Conservation (phyloP, 1,140 invertebrate genomes). For the Paralvinella palmiformis region DNA sequence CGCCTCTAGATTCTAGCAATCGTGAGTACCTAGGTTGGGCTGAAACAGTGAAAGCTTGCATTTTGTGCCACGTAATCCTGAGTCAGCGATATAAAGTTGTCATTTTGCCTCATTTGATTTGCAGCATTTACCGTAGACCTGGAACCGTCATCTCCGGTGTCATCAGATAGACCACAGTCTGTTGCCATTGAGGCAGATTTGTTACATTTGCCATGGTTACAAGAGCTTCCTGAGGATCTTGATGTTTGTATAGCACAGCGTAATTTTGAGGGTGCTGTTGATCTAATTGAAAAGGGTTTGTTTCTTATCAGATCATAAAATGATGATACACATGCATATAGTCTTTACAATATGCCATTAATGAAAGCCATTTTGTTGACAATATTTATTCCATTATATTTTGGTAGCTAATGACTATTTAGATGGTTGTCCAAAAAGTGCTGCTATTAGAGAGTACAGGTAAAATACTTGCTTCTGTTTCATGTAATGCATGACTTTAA, state of each 20-base stretch:
- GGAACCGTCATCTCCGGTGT: constrained; percentile 24
- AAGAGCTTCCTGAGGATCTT: constrained; percentile 87
- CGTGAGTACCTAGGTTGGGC: constrained; percentile 7
- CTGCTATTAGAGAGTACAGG: constrained; percentile 45
- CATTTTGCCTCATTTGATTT: background rate
- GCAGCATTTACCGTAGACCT: constrained; percentile 25
- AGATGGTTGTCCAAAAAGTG: constrained; percentile 38
- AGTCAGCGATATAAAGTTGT: no score
- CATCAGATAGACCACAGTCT: constrained; percentile 21
- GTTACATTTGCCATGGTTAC: constrained; percentile 72
- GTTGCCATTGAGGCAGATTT: constrained; percentile 22
- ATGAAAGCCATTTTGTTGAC: no score
- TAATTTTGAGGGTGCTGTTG: constrained; percentile 91
- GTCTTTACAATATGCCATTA: no score
- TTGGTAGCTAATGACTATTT: constrained; percentile 42
- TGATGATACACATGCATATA: no score
- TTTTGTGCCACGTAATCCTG: background rate
- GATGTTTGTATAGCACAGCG: constrained; percentile 96
- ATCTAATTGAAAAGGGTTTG: constrained; percentile 67
- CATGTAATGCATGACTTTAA: no score
- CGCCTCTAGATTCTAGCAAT: constrained; percentile 4
- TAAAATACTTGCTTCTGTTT: no score
- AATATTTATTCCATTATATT: no score
- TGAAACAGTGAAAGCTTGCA: background rate
- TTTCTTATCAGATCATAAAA: background rate